Evolutionary conservation across 2,797 vertebrate species (phyloP).

Genomic region (Lates japonicus): DNA sequence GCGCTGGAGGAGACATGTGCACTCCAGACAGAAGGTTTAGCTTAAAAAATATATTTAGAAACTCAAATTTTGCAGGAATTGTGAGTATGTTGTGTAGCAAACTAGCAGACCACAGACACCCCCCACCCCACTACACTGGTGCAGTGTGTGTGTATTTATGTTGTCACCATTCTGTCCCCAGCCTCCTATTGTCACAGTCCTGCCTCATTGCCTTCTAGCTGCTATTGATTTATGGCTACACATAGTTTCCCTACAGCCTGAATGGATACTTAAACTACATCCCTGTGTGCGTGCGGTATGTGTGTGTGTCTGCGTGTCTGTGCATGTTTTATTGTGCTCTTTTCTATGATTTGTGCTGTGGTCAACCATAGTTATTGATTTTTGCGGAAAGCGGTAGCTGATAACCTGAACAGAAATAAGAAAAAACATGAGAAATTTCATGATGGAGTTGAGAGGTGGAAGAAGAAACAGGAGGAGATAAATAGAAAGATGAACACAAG

Average conservation of each 20-base stretch:
- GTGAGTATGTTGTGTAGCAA: constrained; percentile 24
- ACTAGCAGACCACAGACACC: no score
- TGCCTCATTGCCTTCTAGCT: constrained; percentile 74
- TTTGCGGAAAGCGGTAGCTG: neutral
- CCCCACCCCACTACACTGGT: no score
- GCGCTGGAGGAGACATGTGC: neutral
- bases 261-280: constrained; percentile 47
- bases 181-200: constrained; percentile 52
- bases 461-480: neutral
- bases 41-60: neutral
- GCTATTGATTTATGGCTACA: constrained; percentile 70
- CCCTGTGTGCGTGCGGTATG: constrained; percentile 12
- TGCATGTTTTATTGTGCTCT: neutral
- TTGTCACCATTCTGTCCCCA: constrained; percentile 48
- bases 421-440: neutral
- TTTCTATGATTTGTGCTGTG: constrained; percentile 20
- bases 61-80: constrained; percentile 7
- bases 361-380: constrained; percentile 39
- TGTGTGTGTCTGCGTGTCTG: no score
- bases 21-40: neutral
- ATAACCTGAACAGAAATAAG: constrained; percentile 11
- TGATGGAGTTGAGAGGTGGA: neutral
- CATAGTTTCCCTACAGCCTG: constrained; percentile 47
- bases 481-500: constrained; percentile 14
- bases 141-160: constrained; percentile 11